Evolutionary conservation across 2,888 invertebrate genomes (phyloP).

Genomic region (Rhogogaster chlorosoma): DNA sequence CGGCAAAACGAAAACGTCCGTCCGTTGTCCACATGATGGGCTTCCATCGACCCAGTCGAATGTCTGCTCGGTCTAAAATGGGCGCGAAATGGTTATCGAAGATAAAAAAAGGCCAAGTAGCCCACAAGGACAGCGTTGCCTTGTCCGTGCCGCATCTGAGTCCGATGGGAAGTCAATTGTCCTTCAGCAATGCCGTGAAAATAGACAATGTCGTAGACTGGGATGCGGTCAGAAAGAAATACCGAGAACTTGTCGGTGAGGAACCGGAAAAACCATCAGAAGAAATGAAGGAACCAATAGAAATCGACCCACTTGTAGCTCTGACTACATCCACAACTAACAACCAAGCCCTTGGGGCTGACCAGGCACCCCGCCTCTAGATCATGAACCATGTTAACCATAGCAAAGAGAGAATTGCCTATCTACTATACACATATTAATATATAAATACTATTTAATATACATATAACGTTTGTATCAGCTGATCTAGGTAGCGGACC

Average conservation of each 20-base stretch:
- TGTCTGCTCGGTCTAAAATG: constrained; percentile 92
- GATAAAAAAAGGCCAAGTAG: constrained; percentile 91
- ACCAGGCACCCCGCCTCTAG: constrained; percentile 5
- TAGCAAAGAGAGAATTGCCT: background rate
- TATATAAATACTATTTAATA: background rate
- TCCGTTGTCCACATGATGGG: constrained; percentile 92
- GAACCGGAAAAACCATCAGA: constrained; percentile 78
- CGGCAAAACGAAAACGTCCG: constrained; percentile 87
- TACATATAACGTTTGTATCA: constrained; percentile 37
- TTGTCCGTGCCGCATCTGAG: constrained; percentile 90
- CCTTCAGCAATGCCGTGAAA: constrained; percentile 86
- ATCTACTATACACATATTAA: background rate
- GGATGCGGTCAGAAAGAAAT: constrained; percentile 94
- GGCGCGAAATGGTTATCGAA: constrained; percentile 94
- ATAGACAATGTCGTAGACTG: constrained; percentile 96
- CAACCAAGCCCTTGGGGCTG: background rate
- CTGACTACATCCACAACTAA: constrained; percentile 58
- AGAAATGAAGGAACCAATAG: constrained; percentile 62
- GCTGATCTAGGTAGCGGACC: constrained; percentile 19
- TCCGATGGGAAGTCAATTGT: constrained; percentile 91
- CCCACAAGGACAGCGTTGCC: constrained; percentile 88
- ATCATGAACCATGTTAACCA: background rate
- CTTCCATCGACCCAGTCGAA: constrained; percentile 83
- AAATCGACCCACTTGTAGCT: constrained; percentile 58
- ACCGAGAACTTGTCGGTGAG: constrained; percentile 86